These are phyloP conservation scores for Drosophila seguyi DNA, from an alignment of 1,140 invertebrate species.

Conservation along the genomic window DNA sequence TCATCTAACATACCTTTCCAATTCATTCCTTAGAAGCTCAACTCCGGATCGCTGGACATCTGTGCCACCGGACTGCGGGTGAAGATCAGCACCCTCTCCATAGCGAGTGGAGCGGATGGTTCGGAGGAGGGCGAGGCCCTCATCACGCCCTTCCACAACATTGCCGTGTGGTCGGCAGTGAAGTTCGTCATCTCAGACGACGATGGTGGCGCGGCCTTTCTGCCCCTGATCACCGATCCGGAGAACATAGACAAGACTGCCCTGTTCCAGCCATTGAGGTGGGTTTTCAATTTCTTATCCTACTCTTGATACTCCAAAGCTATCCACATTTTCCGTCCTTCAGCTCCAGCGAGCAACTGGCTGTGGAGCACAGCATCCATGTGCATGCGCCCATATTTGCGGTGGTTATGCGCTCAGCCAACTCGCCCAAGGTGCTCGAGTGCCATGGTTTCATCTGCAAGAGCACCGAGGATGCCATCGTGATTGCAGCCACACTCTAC, in stretches of 20 bases:
- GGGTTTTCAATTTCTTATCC: neutral
- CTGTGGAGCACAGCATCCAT: constrained; percentile 76
- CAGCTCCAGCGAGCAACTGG: constrained; percentile 77
- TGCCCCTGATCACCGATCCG: constrained; percentile 94
- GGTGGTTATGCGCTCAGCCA: constrained; percentile 94
- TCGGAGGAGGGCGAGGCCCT: constrained; percentile 78
- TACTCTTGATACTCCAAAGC: neutral
- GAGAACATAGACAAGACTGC: constrained; percentile 91
- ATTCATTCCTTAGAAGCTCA: constrained; percentile 48
- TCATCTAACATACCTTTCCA: no score
- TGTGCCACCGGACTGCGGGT: constrained; percentile 89
- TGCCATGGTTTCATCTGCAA: constrained; percentile 96
- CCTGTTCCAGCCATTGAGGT: constrained; percentile 87
- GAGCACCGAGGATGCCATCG: constrained; percentile 94
- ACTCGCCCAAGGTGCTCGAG: constrained; percentile 91
- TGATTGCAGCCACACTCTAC: constrained; percentile 95
- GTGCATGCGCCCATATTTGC: constrained; percentile 94
- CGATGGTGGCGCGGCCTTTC: constrained; percentile 89
- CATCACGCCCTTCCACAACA: constrained; percentile 93
- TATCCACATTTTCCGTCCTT: no score
- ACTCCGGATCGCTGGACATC: constrained; percentile 88
- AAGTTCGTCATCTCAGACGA: constrained; percentile 89
- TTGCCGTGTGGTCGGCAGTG: constrained; percentile 95
- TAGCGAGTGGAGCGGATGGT: constrained; percentile 14
- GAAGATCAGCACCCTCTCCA: constrained; percentile 49